Evolutionary conservation across 2,797 vertebrate genomes (phyloP).

Genomic region (Coendou prehensilis): DNA sequence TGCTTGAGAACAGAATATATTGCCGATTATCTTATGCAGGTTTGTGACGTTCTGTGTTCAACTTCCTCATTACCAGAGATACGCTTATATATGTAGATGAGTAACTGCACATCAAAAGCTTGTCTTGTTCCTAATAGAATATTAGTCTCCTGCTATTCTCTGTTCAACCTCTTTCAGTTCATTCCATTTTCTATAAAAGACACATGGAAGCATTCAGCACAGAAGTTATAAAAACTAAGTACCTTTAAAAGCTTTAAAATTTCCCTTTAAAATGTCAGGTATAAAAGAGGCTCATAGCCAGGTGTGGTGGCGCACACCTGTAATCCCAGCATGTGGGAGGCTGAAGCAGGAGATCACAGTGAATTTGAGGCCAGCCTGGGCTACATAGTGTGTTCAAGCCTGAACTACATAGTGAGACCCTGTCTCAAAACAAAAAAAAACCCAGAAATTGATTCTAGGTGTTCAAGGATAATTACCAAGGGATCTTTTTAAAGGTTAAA

Average conservation of each 20-base stretch:
- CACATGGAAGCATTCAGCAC: slow-evolving; percentile 24
- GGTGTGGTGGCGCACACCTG: not conserved
- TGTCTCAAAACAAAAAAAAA: slow-evolving; percentile 1
- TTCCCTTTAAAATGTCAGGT: not conserved
- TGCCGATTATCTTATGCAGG: slow-evolving; percentile 98
- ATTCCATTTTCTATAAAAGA: slow-evolving; percentile 10
- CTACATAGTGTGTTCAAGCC: not conserved
- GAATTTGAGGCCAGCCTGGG: not conserved
- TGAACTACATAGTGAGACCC: not conserved
- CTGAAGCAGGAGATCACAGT: not conserved
- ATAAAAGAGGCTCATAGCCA: not conserved
- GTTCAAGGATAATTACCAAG: not conserved
- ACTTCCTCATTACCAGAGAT: not conserved
- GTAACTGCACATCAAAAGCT: not conserved
- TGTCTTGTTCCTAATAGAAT: not conserved
- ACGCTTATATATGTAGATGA: not conserved
- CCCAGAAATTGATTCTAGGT: not conserved
- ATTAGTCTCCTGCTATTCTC: not conserved
- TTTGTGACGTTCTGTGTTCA: slow-evolving; percentile 78
- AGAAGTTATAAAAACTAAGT: slow-evolving; percentile 54
- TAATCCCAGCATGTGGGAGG: not conserved
- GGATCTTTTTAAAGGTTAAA: not conserved
- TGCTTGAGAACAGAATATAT: slow-evolving; percentile 98
- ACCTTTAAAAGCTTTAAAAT: not conserved
- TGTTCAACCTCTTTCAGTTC: not conserved